phyloP scores from a whole-genome alignment of 2,888 invertebrate species.

The Chloroclystis v-ata region DNA sequence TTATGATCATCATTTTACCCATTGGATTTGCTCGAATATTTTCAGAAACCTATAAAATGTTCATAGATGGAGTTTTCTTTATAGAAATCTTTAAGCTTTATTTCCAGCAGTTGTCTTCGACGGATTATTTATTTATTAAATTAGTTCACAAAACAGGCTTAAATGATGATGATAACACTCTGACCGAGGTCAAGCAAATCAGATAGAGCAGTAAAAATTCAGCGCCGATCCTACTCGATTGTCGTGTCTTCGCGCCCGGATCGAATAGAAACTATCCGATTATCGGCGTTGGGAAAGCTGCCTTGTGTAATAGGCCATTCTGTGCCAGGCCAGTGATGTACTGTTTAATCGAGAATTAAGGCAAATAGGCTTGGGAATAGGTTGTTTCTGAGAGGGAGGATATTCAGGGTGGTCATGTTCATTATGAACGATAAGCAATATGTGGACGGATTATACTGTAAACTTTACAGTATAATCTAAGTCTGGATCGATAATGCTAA shows the following conservation, averaged over 20 bases:
- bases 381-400: slow-evolving; percentile 4
- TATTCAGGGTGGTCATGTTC: background rate
- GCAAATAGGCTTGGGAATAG: slow-evolving; percentile 29
- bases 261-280: slow-evolving; percentile 33
- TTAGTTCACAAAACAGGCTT: no score
- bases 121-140: no score
- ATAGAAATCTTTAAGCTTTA: no score
- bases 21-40: no score
- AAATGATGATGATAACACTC: no score
- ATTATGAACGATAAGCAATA: background rate
- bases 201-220: slow-evolving; percentile 59
- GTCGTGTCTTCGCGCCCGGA: slow-evolving; percentile 25
- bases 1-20: no score
- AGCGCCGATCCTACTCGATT: slow-evolving; percentile 49
- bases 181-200: slow-evolving; percentile 29
- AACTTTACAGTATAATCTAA: no score
- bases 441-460: no score
- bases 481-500: no score
- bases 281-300: slow-evolving; percentile 35
- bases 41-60: no score
- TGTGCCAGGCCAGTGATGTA: slow-evolving; percentile 29
- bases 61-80: no score
- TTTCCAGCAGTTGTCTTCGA: no score
- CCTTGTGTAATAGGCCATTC: slow-evolving; percentile 36
- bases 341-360: slow-evolving; percentile 33